phyloP scores from a whole-genome alignment of 2,113 vertebrate genomes.

The Canis aureus region DNA sequence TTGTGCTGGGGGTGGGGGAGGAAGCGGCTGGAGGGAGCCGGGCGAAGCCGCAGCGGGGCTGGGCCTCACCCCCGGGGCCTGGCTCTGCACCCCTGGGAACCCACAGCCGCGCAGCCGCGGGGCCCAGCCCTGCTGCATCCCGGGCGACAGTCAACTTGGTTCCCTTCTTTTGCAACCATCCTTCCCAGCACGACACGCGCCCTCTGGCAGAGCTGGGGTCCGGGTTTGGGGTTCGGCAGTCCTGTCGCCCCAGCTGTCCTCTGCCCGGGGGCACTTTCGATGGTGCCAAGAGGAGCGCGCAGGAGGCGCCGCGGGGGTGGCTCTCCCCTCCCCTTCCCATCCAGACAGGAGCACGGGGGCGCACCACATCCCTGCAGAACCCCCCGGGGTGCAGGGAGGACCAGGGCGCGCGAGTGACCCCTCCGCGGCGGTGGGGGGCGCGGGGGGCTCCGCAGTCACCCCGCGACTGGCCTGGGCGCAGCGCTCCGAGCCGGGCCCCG shows the following conservation, averaged over 20 bases:
- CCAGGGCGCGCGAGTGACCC: not conserved
- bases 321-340: not conserved
- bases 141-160: not conserved
- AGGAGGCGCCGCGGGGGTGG: not conserved
- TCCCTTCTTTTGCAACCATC: not conserved
- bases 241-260: not conserved
- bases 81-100: conserved; percentile 14
- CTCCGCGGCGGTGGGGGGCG: not conserved
- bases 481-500: not conserved
- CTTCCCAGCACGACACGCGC: not conserved
- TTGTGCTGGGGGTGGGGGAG: not conserved
- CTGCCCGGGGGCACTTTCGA: not conserved
- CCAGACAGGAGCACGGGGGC: not conserved
- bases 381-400: not conserved
- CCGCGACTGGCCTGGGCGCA: not conserved
- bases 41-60: not conserved
- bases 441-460: not conserved
- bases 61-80: not conserved
- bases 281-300: not conserved
- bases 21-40: not conserved
- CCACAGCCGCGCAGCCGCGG: not conserved
- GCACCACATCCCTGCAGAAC: not conserved
- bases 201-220: not conserved
- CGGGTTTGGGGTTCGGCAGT: not conserved
- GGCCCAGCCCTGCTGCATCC: too few relatives aligned